phyloP scores from a whole-genome alignment of 1,140 invertebrate species.

The Heliconius himera region DNA sequence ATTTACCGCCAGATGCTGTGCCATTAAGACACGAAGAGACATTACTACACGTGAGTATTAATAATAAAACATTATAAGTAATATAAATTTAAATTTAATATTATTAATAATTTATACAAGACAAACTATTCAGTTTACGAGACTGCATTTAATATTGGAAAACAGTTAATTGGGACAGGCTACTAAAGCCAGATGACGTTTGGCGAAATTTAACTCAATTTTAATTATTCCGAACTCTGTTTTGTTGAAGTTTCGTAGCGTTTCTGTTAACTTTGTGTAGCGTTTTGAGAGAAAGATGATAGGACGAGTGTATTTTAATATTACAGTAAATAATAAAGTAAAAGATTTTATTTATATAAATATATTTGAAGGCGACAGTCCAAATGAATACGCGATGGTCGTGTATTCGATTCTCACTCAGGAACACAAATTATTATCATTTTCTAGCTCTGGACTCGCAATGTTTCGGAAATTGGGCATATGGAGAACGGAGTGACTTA shows the following conservation, averaged over 20 bases:
- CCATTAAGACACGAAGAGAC: too few species aligned
- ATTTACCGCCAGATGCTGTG: neutral
- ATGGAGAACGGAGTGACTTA: too few species aligned
- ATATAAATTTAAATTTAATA: neutral
- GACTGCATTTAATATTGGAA: slow-evolving; percentile 19
- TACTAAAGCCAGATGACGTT: slow-evolving; percentile 24
- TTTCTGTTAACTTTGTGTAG: slow-evolving; percentile 17
- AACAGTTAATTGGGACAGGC: slow-evolving; percentile 24
- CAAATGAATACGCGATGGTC: too few species aligned
- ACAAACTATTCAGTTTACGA: slow-evolving; percentile 13
- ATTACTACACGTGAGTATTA: too few species aligned
- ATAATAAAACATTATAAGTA: too few species aligned
- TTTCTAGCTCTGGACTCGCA: too few species aligned
- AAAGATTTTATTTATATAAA: neutral
- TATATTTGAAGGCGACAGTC: too few species aligned
- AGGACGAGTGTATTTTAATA: neutral
- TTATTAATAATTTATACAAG: neutral
- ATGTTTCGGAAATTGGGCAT: too few species aligned
- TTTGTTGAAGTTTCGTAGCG: slow-evolving; percentile 21
- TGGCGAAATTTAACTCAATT: slow-evolving; percentile 19
- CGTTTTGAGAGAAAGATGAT: neutral
- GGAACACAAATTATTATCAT: too few species aligned
- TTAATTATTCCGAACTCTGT: slow-evolving; percentile 21
- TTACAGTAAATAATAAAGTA: neutral
- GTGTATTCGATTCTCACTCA: too few species aligned